Percentiles rank a stretch among this genome's conserved stretches.
These are phyloP conservation scores for Vesta saturnalis DNA, from an alignment of 2,888 invertebrate genomes.

Conservation along the genomic window DNA sequence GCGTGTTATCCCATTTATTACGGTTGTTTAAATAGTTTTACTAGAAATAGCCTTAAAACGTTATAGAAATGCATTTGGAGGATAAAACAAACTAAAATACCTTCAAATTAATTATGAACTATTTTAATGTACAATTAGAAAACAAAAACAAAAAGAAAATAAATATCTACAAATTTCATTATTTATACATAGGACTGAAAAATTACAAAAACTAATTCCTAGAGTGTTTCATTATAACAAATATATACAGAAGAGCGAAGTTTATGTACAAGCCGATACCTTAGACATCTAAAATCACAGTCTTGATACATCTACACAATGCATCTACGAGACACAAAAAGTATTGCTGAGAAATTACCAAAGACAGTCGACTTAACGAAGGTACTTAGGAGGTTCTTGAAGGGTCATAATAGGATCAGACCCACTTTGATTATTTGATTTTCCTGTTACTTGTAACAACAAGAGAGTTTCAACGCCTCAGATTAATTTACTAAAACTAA, in stretches of 20 bases:
- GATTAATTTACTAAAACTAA: too few species aligned
- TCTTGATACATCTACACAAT: conserved; percentile 22
- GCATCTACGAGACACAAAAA: conserved; percentile 4
- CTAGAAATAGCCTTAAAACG: neutral
- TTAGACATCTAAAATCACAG: conserved; percentile 22
- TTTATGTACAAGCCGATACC: conserved; percentile 23
- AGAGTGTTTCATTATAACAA: conserved; percentile 19
- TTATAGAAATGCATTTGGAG: conserved; percentile 1
- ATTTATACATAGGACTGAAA: conserved; percentile 26
- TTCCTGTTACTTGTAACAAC: neutral
- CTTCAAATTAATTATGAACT: conserved; percentile 1
- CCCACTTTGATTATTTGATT: neutral
- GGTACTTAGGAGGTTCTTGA: too few species aligned
- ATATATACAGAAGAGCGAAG: conserved; percentile 25
- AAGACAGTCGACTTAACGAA: neutral
- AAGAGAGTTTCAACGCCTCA: too few species aligned
- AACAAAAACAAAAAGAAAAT: conserved; percentile 20
- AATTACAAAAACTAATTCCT: conserved; percentile 27
- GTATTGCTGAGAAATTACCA: conserved; percentile 10
- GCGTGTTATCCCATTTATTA: conserved; percentile 22
- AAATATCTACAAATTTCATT: conserved; percentile 19
- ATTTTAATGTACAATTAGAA: conserved; percentile 20
- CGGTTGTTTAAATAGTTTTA: neutral
- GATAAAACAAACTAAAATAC: conserved; percentile 6
- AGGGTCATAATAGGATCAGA: too few species aligned